Conservation (phyloP, 1,140 invertebrate species). For the Lordiphosa clarofinis region DNA sequence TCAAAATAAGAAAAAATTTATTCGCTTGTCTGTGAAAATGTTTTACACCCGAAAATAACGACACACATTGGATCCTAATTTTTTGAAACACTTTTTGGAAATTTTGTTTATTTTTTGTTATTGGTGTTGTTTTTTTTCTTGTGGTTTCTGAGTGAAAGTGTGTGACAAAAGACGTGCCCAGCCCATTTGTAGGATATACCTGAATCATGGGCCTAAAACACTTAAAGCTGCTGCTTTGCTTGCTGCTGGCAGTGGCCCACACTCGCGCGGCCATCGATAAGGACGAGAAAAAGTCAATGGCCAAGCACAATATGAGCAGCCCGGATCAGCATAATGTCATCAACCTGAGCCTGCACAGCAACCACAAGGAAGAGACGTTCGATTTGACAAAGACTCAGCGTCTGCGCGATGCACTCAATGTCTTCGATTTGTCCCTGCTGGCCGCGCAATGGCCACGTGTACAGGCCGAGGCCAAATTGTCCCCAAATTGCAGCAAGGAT, state of each 20-base stretch:
- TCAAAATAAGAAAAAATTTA: conserved; percentile 14
- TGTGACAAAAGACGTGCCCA: conserved; percentile 54
- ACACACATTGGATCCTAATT: conserved; percentile 21
- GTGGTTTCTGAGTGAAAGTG: conserved; percentile 62
- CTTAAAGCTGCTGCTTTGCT: conserved; percentile 25
- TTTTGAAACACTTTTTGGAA: conserved; percentile 30
- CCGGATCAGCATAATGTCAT: conserved; percentile 59
- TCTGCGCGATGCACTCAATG: conserved; percentile 81
- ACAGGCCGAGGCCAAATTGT: conserved; percentile 61
- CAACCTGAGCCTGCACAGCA: conserved; percentile 47
- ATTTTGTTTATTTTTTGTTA: conserved; percentile 24
- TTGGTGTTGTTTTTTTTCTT: conserved; percentile 26
- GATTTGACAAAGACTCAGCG: conserved; percentile 69
- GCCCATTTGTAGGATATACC: conserved; percentile 43
- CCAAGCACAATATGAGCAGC: conserved; percentile 13
- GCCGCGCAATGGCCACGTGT: conserved; percentile 80
- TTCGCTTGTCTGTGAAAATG: conserved; percentile 52
- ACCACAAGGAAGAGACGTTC: conserved; percentile 8
- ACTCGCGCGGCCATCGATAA: conserved; percentile 55
- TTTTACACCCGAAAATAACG: conserved; percentile 19
- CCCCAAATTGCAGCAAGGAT: conserved; percentile 81
- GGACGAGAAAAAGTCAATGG: conserved; percentile 44
- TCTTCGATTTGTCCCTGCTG: conserved; percentile 81
- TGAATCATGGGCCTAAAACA: conserved; percentile 33
- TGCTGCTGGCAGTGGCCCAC: conserved; percentile 12